Evolutionary conservation across 1,140 invertebrate genomes (phyloP), one percentile per base, ranked within the genome.

Genomic region (Bombus pyrosoma): DNA sequence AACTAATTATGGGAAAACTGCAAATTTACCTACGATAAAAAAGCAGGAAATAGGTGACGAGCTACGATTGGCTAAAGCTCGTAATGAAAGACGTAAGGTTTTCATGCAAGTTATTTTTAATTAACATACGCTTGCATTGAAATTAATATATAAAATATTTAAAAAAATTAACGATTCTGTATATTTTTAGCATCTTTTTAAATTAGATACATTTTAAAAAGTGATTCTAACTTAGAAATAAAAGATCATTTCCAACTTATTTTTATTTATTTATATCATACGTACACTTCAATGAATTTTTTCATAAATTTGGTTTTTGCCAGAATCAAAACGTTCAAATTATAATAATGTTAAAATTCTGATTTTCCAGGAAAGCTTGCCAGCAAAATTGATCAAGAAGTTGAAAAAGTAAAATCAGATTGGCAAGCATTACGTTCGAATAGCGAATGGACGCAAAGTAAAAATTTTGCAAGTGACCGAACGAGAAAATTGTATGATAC

Each of bases 401-500:
- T 87, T 6, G 72, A 90, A 3, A 80, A 79, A 5, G 83, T 86
- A 1, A 91, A 91, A 28, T 87, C 89, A 0, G 81, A 87, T 47
- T 92, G 91, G 91, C 89, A 83, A 53, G 6, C 53, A 1, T 74
- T 91, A 12, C 85, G 71, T 43, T n/a, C 34, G 1, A 34, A 69
- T 41, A 74, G 41, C 15, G 74, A 78, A n/a, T 88, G 80, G 81
- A 69, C 15, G 6, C 53, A 66, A 18, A 53, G 37, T 9, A 91
- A 85, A 64, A 57, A 62, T 57, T 77, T n/a, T 1, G n/a, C 13
- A 3, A 84, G 64, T 34, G 18, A 22, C 3, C 69, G 47, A 37
- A 82, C 77, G 39, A 90, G 68, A 72, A 87, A 90, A 47, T 75
- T 92, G 8, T 89, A 90, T 39, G 81, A 91, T 3, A 87, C 74